Evolutionary conservation across 2,888 invertebrate genomes (phyloP).

Genomic region (Catocala fraxini): DNA sequence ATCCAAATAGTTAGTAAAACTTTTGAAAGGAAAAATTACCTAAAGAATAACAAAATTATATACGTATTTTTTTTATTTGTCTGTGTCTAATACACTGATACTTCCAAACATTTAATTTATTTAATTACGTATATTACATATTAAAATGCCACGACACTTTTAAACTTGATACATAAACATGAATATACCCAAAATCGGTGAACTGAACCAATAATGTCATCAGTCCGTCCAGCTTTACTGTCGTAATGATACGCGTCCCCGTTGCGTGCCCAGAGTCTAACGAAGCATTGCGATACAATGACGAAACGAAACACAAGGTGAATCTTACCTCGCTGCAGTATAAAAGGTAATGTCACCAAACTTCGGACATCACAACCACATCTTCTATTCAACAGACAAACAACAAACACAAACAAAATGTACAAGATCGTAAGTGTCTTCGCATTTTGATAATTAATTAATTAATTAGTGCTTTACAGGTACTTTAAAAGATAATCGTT

Average conservation of each 20-base stretch:
- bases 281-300: conserved; percentile 69
- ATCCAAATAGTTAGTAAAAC: too few relatives aligned
- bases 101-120: too few relatives aligned
- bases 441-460: neutral
- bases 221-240: conserved; percentile 64
- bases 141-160: too few relatives aligned
- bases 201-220: conserved; percentile 59
- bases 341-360: conserved; percentile 81
- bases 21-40: too few relatives aligned
- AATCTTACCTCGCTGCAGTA: conserved; percentile 77
- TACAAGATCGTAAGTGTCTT: conserved; percentile 73
- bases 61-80: too few relatives aligned
- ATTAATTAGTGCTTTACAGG: too few relatives aligned
- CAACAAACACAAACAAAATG: conserved; percentile 69
- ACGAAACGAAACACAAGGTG: conserved; percentile 83
- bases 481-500: too few relatives aligned
- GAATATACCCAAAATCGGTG: conserved; percentile 55
- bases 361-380: conserved; percentile 71
- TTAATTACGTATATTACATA: too few relatives aligned
- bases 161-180: conserved; percentile 12
- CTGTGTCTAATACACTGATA: too few relatives aligned
- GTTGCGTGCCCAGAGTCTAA: conserved; percentile 79
- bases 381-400: conserved; percentile 70
- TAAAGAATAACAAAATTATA: too few relatives aligned
- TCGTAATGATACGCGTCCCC: conserved; percentile 74